Evolutionary conservation across 2,797 vertebrate genomes (phyloP).

Genomic region (Macropodus opercularis): DNA sequence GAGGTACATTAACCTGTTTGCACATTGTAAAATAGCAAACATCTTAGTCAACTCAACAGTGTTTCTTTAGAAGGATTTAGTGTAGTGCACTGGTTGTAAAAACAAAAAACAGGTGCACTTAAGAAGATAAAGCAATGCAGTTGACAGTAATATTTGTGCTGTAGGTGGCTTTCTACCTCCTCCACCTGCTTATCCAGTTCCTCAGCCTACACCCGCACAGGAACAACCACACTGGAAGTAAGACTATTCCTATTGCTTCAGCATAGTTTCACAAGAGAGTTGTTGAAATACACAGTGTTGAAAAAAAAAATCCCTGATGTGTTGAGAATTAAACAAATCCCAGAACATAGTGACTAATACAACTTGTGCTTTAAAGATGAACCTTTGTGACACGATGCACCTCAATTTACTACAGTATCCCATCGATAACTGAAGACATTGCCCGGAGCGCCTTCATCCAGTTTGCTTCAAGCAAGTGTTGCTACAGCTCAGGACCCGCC

Average conservation of each 20-base stretch:
- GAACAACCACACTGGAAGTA: conserved; percentile 79
- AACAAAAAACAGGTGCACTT: no score
- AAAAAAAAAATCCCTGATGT: not conserved
- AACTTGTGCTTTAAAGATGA: conserved; percentile 13
- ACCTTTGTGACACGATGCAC: not conserved
- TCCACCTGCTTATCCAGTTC: conserved; percentile 70
- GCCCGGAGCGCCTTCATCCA: conserved; percentile 75
- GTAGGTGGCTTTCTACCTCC: conserved; percentile 82
- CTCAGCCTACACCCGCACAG: conserved; percentile 65
- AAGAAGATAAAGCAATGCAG: no score
- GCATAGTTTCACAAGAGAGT: not conserved
- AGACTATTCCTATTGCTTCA: conserved; percentile 22
- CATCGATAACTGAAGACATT: conserved; percentile 75
- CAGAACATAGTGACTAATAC: not conserved
- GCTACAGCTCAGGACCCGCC: conserved; percentile 77
- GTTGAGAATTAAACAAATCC: not conserved
- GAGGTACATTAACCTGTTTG: conserved; percentile 59
- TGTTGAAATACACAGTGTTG: not conserved
- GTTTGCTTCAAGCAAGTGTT: conserved; percentile 79
- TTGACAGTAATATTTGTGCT: no score
- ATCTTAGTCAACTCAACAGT: no score
- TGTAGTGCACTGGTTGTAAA: no score
- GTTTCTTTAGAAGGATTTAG: no score
- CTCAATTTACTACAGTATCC: conserved; percentile 69
- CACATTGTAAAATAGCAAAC: not conserved